Conservation (phyloP, 2,797 vertebrate genomes). For the Chanos chanos region DNA sequence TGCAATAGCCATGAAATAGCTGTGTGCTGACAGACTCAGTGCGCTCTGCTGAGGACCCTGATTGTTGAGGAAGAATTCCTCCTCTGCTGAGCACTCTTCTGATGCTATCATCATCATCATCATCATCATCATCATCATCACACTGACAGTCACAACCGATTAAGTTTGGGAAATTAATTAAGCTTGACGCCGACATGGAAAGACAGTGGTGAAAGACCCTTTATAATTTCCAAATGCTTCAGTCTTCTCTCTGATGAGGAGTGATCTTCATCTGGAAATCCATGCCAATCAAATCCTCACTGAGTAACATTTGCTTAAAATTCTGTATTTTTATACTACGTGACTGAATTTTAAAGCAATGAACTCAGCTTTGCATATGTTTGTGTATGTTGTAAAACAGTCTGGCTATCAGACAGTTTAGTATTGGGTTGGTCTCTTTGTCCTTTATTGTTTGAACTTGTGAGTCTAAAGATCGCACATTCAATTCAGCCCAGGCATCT, state of each 20-base stretch:
- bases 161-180: slow-evolving; percentile 26
- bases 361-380: too few relatives aligned
- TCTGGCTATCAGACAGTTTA: too few relatives aligned
- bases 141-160: slow-evolving; percentile 29
- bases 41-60: slow-evolving; percentile 32
- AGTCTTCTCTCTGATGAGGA: background rate
- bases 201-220: background rate
- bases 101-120: slow-evolving; percentile 26
- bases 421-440: too few relatives aligned
- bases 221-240: background rate
- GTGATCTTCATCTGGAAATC: background rate
- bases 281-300: background rate
- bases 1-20: slow-evolving; percentile 32
- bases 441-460: too few relatives aligned
- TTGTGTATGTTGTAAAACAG: too few relatives aligned
- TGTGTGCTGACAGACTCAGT: slow-evolving; percentile 41
- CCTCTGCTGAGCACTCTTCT: slow-evolving; percentile 26
- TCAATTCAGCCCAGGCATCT: too few relatives aligned
- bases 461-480: too few relatives aligned
- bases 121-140: slow-evolving; percentile 15
- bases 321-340: too few relatives aligned
- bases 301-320: background rate
- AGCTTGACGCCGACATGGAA: slow-evolving; percentile 3
- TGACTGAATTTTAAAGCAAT: too few relatives aligned
- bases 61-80: slow-evolving; percentile 40